Evolutionary conservation across 2,797 vertebrate species (phyloP), one percentile per base, ranked within the genome.

Genomic region (Eutrigla gurnardus): DNA sequence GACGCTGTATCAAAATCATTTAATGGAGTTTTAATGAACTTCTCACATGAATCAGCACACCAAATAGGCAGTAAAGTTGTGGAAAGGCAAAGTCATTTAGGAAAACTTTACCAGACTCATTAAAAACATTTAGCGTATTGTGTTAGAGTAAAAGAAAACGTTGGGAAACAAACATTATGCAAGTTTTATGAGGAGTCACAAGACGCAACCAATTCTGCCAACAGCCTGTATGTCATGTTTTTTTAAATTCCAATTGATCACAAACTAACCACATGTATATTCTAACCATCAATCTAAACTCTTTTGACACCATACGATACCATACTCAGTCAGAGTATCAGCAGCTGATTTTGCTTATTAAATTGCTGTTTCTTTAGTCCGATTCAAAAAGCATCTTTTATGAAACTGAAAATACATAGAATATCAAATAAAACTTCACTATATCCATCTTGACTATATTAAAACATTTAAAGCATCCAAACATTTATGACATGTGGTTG

Each of bases 101-200:
- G 78, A 62, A 57, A 63, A 59, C 77, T 81, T 77, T 75, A 77
- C 45, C 0, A 55, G 17, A 33, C 54, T 43, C 25, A 74, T 80
- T 80, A 90, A 86, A 91, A 73, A 61, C 3, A 33, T 40, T 60
- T 36, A 7, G 25, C 55, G 36, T 59, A 66, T 43, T 14, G 50
- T 62, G 77, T 58, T 74, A 54, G 49, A 60, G 35, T 64, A 35
- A 61, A 52, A 59, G 7, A 77, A 72, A 75, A 18, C 4, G 39
- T 11, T 46, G 40, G 65, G 46, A 82, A 78, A 85, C 71, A 77
- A 87, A 85, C 57, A 80, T 75, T 63, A 73, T 64, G n/a, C 65
- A 76, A 82, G 60, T 73, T 73, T 25, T 77, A 70, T 70, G 58
- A 60, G 62, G 57, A 70, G 46, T 71, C 25, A 67, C n/a, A 64